phyloP scores from a whole-genome alignment of 2,113 vertebrate genomes.

The Pleuronectes platessa region DNA sequence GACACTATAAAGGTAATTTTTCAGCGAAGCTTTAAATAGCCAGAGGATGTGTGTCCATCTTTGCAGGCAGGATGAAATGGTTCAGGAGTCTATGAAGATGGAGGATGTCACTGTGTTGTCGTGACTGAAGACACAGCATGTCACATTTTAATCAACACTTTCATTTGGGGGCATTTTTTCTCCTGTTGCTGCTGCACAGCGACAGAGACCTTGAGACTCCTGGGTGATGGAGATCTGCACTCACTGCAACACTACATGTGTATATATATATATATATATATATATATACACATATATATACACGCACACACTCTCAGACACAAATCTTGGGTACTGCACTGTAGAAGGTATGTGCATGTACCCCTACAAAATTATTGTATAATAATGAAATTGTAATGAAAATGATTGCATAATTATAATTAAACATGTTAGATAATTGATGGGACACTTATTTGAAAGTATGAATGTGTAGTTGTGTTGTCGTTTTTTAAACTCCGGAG shows the following conservation, averaged over 20 bases:
- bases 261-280: not conserved
- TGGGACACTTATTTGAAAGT: not conserved
- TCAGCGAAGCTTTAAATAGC: slow-evolving; percentile 53
- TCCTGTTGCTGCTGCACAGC: slow-evolving; percentile 58
- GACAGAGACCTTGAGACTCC: slow-evolving; percentile 77
- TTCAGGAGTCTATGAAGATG: slow-evolving; percentile 66
- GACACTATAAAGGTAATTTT: slow-evolving; percentile 47
- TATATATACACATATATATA: too few species aligned
- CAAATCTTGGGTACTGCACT: not conserved
- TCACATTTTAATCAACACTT: slow-evolving; percentile 81
- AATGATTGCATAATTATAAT: too few species aligned
- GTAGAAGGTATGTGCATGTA: not conserved
- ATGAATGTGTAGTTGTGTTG: slow-evolving; percentile 16
- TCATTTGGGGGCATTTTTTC: slow-evolving; percentile 73
- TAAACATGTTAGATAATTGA: not conserved
- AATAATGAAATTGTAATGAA: too few species aligned
- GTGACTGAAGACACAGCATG: slow-evolving; percentile 64
- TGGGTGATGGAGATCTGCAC: slow-evolving; percentile 73
- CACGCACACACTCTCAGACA: too few species aligned
- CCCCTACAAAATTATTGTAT: not conserved
- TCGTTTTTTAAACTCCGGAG: too few species aligned
- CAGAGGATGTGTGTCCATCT: slow-evolving; percentile 56
- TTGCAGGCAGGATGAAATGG: slow-evolving; percentile 44
- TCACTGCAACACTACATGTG: slow-evolving; percentile 14
- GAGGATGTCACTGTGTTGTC: slow-evolving; percentile 61